Conservation (phyloP, 2,113 vertebrate species). For the Phaethon lepturus region DNA sequence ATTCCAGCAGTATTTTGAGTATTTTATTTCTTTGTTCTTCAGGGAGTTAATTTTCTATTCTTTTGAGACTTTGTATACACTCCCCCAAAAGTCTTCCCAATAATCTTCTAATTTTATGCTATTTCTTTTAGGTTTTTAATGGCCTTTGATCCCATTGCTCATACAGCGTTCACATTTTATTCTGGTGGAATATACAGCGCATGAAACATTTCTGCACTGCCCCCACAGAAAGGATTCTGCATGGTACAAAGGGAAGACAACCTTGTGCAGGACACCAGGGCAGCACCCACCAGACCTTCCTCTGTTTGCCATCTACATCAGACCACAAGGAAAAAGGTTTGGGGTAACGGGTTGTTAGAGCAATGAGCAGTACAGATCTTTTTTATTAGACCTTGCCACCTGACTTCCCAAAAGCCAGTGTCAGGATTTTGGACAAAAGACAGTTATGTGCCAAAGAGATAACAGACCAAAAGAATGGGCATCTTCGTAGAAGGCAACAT, state of each 20-base stretch:
- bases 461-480: background rate
- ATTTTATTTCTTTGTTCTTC: background rate
- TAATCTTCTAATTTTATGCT: background rate
- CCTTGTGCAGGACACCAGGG: background rate
- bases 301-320: background rate
- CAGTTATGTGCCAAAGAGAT: background rate
- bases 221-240: background rate
- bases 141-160: background rate
- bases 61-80: background rate
- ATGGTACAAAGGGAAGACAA: background rate
- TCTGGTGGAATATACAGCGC: background rate
- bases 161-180: background rate
- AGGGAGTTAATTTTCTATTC: constrained; percentile 10
- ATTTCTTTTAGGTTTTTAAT: background rate
- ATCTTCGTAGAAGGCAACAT: background rate
- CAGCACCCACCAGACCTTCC: background rate
- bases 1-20: background rate
- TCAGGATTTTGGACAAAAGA: background rate
- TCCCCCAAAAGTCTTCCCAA: background rate
- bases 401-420: background rate
- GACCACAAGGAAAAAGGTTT: background rate
- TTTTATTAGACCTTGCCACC: background rate
- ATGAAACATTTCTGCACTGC: background rate
- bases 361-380: background rate
- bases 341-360: background rate